Evolutionary conservation across 2,797 vertebrate species (phyloP).

Genomic region (Aratinga solstitialis): DNA sequence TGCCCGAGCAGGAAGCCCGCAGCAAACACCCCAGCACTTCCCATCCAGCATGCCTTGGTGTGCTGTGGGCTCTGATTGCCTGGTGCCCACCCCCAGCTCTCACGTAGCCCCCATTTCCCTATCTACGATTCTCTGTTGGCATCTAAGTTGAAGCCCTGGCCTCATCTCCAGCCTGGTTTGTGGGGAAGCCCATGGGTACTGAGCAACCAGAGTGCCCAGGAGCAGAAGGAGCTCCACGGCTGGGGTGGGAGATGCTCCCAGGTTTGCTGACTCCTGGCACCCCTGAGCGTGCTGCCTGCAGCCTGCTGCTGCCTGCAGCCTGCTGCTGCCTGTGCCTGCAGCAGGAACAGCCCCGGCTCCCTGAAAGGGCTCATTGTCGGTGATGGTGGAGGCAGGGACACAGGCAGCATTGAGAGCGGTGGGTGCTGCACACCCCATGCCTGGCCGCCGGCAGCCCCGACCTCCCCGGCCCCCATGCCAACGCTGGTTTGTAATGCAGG

Average conservation of each 20-base stretch:
- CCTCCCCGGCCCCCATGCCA: neutral
- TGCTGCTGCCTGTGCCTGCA: neutral
- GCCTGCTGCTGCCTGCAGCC: neutral
- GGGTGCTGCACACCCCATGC: neutral
- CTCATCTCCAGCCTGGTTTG: neutral
- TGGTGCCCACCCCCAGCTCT: neutral
- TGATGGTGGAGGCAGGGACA: neutral
- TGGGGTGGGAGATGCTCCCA: rapidly evolving
- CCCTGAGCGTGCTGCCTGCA: neutral
- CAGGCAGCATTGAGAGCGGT: neutral
- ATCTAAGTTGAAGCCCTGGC: neutral
- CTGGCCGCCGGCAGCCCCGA: neutral
- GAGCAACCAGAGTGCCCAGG: rapidly evolving
- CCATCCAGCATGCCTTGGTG: neutral
- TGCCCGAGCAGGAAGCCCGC: neutral
- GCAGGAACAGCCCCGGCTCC: neutral
- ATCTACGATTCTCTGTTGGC: rapidly evolving
- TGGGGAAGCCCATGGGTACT: rapidly evolving
- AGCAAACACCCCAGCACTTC: rapidly evolving
- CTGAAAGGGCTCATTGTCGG: conserved; percentile 52
- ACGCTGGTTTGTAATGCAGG: neutral
- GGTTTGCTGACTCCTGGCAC: rapidly evolving
- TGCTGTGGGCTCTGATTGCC: neutral
- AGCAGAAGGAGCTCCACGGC: rapidly evolving
- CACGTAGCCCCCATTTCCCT: rapidly evolving